Evolutionary conservation across 2,113 vertebrate genomes (phyloP), one percentile per base, ranked within the genome.

Genomic region (Parus major): DNA sequence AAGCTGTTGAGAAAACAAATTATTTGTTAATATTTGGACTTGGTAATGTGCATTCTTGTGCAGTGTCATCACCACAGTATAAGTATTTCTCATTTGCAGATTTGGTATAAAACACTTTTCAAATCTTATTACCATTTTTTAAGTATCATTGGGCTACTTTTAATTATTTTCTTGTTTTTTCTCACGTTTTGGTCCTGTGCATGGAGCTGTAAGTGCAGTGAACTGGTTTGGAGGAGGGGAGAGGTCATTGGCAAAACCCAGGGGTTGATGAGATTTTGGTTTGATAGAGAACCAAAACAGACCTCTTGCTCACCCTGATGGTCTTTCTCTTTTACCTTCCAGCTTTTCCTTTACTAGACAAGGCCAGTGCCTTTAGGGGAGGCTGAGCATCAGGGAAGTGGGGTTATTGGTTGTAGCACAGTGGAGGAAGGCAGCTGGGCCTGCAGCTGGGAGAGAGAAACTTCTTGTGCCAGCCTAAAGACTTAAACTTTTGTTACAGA

Each of bases 1-100:
- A 92, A 75, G 17, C 33, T 91, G 39, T 60, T 81, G 57, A 82
- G 69, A 82, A 70, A 90, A 89, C 15, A 53, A 53, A 86, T 66
- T 52, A 52, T 71, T 94, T 86, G 39, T 83, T 87, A 66, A 42
- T 39, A 18, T 76, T 88, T 80, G 35, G 44, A 39, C 44, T 66
- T 59, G 33, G 27, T 36, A 70, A 47, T 50, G 39, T 77, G 83
- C 15, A 0, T 84, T 78, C 44, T 78, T 85, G 31, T 71, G 44
- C 35, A 33, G 25, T 41, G 27, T 68, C 27, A 70, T 66, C 39
- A 55, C 29, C 9, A 7, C 17, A 71, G 19, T 63, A 55, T 78
- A 91, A 88, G 42, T 66, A 69, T 73, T 91, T 83, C n/a, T 66
- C 31, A 41, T 77, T 33, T 69, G 28, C 23, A 60, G 61, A 29